Evolutionary conservation across 2,113 vertebrate species (phyloP).

Genomic region (Megaceryle torquata): DNA sequence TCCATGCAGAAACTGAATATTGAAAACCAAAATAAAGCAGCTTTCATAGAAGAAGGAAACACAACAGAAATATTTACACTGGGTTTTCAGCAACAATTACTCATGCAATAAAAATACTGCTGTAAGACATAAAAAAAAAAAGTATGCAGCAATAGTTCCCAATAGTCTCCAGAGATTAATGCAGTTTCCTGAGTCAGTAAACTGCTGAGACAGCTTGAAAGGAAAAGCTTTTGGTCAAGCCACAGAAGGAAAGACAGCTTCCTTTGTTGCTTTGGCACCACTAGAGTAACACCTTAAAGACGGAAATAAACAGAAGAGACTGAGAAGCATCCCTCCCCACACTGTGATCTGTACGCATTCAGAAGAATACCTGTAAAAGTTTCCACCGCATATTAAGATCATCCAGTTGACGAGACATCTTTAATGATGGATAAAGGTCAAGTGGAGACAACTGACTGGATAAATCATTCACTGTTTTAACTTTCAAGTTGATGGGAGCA

Average conservation of each 20-base stretch:
- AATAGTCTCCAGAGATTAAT: neutral
- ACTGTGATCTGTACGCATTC: neutral
- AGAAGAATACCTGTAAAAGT: constrained; percentile 84
- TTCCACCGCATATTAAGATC: constrained; percentile 96
- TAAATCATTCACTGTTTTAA: constrained; percentile 88
- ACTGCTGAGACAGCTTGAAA: neutral
- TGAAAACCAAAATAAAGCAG: neutral
- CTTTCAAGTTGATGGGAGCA: constrained; percentile 86
- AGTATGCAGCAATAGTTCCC: neutral
- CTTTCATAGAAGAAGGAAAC: neutral
- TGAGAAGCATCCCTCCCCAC: neutral
- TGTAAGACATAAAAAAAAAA: neutral
- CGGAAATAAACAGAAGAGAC: neutral
- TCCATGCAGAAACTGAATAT: neutral
- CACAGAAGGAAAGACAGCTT: neutral
- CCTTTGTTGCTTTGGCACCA: neutral
- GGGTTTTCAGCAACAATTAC: constrained; percentile 23
- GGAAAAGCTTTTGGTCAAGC: neutral
- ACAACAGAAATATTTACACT: neutral
- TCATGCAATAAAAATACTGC: constrained; percentile 25
- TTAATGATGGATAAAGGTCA: constrained; percentile 91
- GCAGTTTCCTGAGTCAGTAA: neutral
- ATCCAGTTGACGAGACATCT: constrained; percentile 89
- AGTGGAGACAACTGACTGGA: constrained; percentile 88
- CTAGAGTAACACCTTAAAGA: neutral